Evolutionary conservation across 2,797 vertebrate genomes (phyloP), one percentile per base, ranked within the genome.

Genomic region (Steatocranus sp.): DNA sequence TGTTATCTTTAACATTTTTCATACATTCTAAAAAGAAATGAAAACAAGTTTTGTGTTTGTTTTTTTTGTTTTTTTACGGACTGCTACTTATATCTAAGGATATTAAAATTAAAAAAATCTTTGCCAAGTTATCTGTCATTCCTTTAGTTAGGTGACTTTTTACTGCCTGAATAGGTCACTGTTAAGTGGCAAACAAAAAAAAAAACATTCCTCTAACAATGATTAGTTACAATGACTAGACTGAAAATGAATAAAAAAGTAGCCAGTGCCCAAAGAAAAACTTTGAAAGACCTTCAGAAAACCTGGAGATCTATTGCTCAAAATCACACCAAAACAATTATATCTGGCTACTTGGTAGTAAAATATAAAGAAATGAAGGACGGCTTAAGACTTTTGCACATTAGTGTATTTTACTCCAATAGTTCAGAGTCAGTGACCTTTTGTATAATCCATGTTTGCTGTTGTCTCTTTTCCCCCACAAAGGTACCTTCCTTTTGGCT

Each of bases 401-500:
- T 11, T 30, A 70, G 23, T 18, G 66, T 70, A 48, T 48, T 48
- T 5, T 48, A 30, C 25, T 48, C 17, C 25, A n/a, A n/a, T 30
- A 73, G 30, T 73, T 73, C 68, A 73, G 17, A 73, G 43, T 73
- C 43, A 32, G 41, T 3, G 11, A 18, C 68, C 43, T 73, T 73
- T 48, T 73, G 68, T 48, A 66, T 58, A 63, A 68, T 85, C 61
- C 48, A n/a, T n/a, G 74, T 75, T 84, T 6, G 58, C 38, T 53
- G 41, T 74, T 7, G 20, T 56, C 51, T 63, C 38, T 66, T 36
- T 63, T 17, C 63, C 56, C 41, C 63, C 32, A 15, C 38, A 68
- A 34, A 50, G 68, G 66, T 74, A 78, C 41, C 36, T 58, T 86
- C 87, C 81, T 78, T 76, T 76, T 87, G 78, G 80, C 61, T 86